phyloP scores from a whole-genome alignment of 2,113 vertebrate species.

The Pelusios castaneus region DNA sequence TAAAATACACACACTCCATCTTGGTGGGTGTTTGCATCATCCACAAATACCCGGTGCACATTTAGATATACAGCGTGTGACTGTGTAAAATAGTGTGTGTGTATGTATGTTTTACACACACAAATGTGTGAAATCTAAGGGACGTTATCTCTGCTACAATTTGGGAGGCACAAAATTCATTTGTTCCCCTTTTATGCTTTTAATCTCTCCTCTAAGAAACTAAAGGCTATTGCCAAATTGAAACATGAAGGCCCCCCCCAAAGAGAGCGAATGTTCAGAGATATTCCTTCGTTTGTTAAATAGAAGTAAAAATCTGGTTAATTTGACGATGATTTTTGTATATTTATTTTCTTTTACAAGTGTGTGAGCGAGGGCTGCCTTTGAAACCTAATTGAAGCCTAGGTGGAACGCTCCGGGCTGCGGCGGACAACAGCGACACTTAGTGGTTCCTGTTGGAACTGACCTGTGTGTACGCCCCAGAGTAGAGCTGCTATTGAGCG shows the following conservation, averaged over 20 bases:
- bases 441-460: neutral
- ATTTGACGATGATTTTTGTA: neutral
- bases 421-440: neutral
- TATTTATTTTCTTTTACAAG: neutral
- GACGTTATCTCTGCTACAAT: neutral
- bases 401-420: neutral
- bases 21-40: neutral
- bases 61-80: neutral
- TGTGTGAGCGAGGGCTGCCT: neutral
- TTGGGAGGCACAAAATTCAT: neutral
- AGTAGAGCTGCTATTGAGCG: too few species aligned
- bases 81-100: too few species aligned
- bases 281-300: neutral
- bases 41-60: neutral
- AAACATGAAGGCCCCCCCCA: too few species aligned
- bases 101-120: neutral
- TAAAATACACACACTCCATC: neutral
- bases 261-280: neutral
- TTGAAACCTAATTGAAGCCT: neutral
- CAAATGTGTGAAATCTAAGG: neutral
- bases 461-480: neutral
- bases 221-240: neutral
- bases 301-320: neutral
- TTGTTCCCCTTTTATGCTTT: neutral
- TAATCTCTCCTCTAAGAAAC: too few species aligned